phyloP scores from a whole-genome alignment of 2,797 vertebrate genomes.

The Pseudochromis fuscus region DNA sequence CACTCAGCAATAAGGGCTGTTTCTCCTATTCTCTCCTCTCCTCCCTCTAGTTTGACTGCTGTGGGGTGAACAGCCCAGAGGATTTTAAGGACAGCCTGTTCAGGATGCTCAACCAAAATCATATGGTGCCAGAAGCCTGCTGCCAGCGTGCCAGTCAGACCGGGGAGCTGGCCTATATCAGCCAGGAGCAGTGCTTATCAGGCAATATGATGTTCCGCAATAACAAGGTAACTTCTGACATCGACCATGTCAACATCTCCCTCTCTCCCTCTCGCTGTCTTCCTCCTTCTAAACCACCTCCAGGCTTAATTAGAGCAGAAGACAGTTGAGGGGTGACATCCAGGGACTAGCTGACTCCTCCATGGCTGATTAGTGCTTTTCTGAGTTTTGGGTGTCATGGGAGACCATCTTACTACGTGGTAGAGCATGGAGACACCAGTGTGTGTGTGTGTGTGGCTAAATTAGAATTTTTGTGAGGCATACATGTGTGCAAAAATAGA shows the following conservation, averaged over 20 bases:
- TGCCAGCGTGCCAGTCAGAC: slow-evolving; percentile 87
- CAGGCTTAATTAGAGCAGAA: slow-evolving; percentile 75
- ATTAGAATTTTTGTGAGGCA: slow-evolving; percentile 15
- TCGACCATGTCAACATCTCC: slow-evolving; percentile 26
- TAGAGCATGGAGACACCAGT: slow-evolving; percentile 30
- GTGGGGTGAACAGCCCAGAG: slow-evolving; percentile 94
- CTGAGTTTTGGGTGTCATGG: slow-evolving; percentile 67
- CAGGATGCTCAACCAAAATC: slow-evolving; percentile 76
- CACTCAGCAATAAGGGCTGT: slow-evolving; percentile 53
- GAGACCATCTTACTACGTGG: slow-evolving; percentile 45
- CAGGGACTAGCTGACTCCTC: slow-evolving; percentile 65
- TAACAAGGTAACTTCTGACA: slow-evolving; percentile 89
- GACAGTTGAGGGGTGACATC: slow-evolving; percentile 67
- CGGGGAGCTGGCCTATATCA: slow-evolving; percentile 81
- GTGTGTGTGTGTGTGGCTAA: slow-evolving; percentile 12
- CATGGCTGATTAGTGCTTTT: slow-evolving; percentile 76
- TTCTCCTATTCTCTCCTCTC: slow-evolving; percentile 38
- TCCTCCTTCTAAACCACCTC: slow-evolving; percentile 59
- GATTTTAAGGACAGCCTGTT: slow-evolving; percentile 91
- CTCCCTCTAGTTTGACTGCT: slow-evolving; percentile 92
- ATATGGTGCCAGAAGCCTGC: slow-evolving; percentile 88
- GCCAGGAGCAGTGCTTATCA: slow-evolving; percentile 87
- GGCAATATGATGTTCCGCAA: slow-evolving; percentile 90
- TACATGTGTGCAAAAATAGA: slow-evolving; percentile 34
- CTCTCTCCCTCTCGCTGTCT: slow-evolving; percentile 7